Conservation (phyloP, 2,797 vertebrate genomes). For the Melopsittacus undulatus region DNA sequence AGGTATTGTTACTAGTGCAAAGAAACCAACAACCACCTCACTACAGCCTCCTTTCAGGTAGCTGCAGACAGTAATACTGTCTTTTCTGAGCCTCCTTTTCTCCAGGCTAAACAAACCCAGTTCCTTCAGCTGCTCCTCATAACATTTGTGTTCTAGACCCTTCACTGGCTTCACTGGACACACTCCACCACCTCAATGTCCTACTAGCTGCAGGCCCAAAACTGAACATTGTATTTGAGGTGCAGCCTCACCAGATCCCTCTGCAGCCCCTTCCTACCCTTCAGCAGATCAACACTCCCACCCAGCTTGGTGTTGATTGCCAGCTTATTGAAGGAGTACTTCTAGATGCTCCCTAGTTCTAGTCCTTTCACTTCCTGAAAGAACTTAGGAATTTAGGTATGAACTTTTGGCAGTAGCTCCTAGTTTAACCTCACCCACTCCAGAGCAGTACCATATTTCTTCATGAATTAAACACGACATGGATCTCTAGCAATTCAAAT, state of each 20-base stretch:
- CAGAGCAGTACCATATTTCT: not conserved
- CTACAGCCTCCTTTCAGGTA: not conserved
- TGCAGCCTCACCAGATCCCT: not conserved
- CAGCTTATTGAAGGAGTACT: not conserved
- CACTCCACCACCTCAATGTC: not conserved
- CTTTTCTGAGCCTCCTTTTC: not conserved
- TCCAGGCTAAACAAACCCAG: not conserved
- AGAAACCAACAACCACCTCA: not conserved
- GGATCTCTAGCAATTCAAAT: not conserved
- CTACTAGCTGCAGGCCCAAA: not conserved
- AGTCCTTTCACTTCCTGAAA: not conserved
- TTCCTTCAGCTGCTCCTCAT: not conserved
- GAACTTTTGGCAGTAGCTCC: not conserved
- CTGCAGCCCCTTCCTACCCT: not conserved
- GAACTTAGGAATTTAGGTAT: not conserved
- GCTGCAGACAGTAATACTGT: not conserved
- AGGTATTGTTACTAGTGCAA: not conserved
- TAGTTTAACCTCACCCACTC: not conserved
- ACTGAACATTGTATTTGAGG: not conserved
- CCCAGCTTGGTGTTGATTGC: fast-evolving
- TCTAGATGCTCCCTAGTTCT: not conserved
- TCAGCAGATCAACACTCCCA: not conserved
- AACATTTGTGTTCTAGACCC: not conserved
- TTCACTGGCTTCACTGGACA: not conserved
- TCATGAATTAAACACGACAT: not conserved